phyloP scores from a whole-genome alignment of 1,140 invertebrate genomes.

The Amphibalanus amphitrite region DNA sequence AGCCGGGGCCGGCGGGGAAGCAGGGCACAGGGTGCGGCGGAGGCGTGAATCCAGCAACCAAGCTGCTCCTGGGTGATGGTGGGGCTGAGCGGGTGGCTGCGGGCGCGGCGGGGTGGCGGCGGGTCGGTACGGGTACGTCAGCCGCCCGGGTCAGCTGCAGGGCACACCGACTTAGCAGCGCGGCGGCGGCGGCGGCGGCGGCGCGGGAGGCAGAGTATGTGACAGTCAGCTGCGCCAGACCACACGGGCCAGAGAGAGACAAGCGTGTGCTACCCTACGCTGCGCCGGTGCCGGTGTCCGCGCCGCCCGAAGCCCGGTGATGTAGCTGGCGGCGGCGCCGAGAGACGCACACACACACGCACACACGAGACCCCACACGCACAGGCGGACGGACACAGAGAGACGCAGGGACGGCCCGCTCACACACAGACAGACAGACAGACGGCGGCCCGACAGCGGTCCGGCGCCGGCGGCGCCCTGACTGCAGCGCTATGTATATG shows the following conservation, averaged over 20 bases:
- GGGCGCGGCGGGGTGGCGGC: slow-evolving; percentile 5
- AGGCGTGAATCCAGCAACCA: slow-evolving; percentile 3
- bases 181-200: not conserved
- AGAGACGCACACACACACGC: too few relatives aligned
- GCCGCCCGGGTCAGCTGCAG: not conserved
- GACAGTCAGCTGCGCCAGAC: too few relatives aligned
- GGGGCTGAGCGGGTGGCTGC: slow-evolving; percentile 6
- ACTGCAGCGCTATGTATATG: too few relatives aligned
- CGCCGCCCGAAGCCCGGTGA: too few relatives aligned
- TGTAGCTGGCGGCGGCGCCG: not conserved
- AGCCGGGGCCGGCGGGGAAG: slow-evolving; percentile 9
- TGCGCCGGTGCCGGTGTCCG: too few relatives aligned
- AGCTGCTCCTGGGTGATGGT: too few relatives aligned
- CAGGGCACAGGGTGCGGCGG: slow-evolving; percentile 12
- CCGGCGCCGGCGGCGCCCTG: too few relatives aligned
- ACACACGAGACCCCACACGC: not conserved
- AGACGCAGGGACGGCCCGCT: not conserved
- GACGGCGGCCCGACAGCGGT: not conserved
- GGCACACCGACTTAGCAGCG: too few relatives aligned
- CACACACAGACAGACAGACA: not conserved
- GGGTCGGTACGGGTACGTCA: slow-evolving; percentile 1
- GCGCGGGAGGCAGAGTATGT: not conserved
- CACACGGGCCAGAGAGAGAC: too few relatives aligned
- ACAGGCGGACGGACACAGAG: not conserved
- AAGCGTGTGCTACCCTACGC: too few relatives aligned